Evolutionary conservation across 2,888 invertebrate genomes (phyloP).

Genomic region (Volucella zonaria): DNA sequence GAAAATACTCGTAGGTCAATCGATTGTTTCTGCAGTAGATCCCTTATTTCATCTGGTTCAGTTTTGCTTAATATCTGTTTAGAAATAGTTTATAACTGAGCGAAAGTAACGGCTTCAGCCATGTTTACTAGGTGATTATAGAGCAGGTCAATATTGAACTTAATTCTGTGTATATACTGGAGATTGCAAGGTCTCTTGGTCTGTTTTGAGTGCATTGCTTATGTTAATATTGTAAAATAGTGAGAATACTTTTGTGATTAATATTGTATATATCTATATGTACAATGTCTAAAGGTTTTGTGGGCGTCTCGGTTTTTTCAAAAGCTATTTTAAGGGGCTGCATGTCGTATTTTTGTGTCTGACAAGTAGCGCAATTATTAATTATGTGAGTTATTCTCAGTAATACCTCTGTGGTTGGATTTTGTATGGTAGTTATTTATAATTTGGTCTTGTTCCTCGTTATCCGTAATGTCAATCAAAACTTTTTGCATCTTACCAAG

Average conservation of each 20-base stretch:
- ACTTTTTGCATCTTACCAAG: too few species aligned
- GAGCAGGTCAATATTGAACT: conserved; percentile 40
- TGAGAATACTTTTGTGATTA: conserved; percentile 32
- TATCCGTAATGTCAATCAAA: too few species aligned
- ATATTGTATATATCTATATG: conserved; percentile 14
- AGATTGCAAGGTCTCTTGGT: conserved; percentile 13
- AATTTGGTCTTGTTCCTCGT: too few species aligned
- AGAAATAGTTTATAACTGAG: conserved; percentile 42
- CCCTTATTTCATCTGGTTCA: conserved; percentile 35
- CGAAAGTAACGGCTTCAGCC: conserved; percentile 44
- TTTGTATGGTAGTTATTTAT: too few species aligned
- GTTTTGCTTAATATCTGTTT: conserved; percentile 50
- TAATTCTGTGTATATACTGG: conserved; percentile 43
- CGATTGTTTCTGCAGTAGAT: conserved; percentile 24
- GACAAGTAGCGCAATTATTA: too few species aligned
- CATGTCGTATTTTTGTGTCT: too few species aligned
- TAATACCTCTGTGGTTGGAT: too few species aligned
- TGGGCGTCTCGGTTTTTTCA: too few species aligned
- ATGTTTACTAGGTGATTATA: conserved; percentile 28
- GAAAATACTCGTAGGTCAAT: conserved; percentile 49
- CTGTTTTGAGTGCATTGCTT: too few species aligned
- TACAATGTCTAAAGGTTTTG: too few species aligned
- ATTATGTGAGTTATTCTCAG: too few species aligned
- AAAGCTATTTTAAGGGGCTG: too few species aligned
- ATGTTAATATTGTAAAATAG: conserved; percentile 24